These are phyloP conservation scores for Rhinatrema bivittatum DNA, from an alignment of 2,797 vertebrate genomes.

Conservation along the genomic window DNA sequence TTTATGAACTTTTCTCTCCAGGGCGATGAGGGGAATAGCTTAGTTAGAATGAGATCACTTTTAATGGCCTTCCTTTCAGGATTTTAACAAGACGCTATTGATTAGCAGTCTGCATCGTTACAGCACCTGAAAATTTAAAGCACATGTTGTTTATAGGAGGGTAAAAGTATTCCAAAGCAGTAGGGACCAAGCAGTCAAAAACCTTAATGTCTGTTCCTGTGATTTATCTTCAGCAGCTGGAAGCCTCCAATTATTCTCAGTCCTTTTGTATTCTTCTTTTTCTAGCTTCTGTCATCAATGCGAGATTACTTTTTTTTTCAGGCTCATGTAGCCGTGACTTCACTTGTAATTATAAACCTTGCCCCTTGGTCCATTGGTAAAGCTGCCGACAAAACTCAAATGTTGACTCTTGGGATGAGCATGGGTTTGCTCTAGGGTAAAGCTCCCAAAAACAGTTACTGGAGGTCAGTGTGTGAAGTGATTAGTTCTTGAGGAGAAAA, in stretches of 20 bases:
- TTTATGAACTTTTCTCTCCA: too few species aligned
- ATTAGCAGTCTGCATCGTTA: fast-evolving
- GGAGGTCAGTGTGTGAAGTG: too few species aligned
- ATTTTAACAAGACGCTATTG: not conserved
- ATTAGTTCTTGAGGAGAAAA: too few species aligned
- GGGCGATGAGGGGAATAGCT: too few species aligned
- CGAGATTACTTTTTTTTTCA: not conserved
- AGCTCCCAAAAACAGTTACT: too few species aligned
- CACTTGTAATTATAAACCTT: not conserved
- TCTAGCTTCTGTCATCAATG: not conserved
- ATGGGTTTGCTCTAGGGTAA: too few species aligned
- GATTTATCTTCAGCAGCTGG: conserved; percentile 7
- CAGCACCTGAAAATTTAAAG: not conserved
- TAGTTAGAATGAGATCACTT: too few species aligned
- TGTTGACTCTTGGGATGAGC: not conserved
- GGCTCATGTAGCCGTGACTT: not conserved
- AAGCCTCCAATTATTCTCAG: not conserved
- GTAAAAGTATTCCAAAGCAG: fast-evolving
- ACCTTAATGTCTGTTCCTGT: fast-evolving
- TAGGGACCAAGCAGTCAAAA: not conserved
- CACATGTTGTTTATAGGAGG: fast-evolving
- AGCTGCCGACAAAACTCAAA: not conserved
- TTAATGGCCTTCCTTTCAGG: fast-evolving
- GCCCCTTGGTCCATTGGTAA: fast-evolving
- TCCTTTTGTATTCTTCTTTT: not conserved